Conservation (phyloP, 2,113 vertebrate species). For the Orthonyx spaldingii region DNA sequence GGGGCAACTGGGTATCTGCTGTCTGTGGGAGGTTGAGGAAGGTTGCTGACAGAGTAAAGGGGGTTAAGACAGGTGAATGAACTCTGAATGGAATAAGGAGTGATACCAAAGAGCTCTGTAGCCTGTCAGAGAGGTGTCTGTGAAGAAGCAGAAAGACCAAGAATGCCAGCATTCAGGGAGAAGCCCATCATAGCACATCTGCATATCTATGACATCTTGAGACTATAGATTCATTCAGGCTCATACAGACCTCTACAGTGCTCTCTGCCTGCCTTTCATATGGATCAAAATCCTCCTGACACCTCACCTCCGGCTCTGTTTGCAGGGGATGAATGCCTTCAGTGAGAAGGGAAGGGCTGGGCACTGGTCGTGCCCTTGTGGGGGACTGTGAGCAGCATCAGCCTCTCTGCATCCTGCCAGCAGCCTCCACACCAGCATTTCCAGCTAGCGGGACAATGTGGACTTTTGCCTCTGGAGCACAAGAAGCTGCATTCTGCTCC, state of each 20-base stretch:
- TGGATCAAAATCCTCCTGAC: background rate
- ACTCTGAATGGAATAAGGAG: constrained; percentile 20
- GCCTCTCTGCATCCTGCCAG: background rate
- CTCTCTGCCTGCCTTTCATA: background rate
- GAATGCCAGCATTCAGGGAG: background rate
- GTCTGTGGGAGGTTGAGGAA: background rate
- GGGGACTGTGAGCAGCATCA: background rate
- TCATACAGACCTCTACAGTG: background rate
- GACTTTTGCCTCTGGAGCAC: background rate
- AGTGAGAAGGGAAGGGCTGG: background rate
- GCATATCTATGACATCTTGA: background rate
- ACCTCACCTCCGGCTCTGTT: background rate
- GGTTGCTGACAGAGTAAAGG: constrained; percentile 20
- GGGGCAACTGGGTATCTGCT: background rate
- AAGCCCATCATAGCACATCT: background rate
- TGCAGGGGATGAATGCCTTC: background rate
- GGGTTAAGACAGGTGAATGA: background rate
- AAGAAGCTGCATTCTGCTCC: background rate
- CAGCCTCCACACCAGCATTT: background rate
- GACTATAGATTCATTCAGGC: background rate
- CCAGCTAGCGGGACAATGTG: rapidly evolving
- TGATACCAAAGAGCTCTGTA: background rate
- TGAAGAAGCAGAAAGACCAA: background rate
- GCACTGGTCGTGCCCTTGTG: background rate
- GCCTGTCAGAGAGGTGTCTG: background rate